Conservation (phyloP, 2,797 vertebrate species). For the Acrossocheilus fasciatus region DNA sequence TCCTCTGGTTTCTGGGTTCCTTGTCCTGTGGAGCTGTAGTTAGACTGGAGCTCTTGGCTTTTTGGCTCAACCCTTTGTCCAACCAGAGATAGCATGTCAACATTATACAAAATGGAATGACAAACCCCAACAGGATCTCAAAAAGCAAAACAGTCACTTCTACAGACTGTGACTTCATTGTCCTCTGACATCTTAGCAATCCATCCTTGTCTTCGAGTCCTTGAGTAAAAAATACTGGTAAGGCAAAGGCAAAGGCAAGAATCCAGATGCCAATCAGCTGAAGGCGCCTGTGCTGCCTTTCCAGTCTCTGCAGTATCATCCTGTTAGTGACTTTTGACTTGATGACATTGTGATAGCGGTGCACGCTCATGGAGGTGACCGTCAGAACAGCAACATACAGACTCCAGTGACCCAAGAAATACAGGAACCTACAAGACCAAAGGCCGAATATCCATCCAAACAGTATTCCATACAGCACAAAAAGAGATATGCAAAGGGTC, state of each 20-base stretch:
- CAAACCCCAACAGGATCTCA: constrained; percentile 56
- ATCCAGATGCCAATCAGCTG: constrained; percentile 53
- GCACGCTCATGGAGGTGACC: constrained; percentile 57
- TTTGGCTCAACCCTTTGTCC: constrained; percentile 41
- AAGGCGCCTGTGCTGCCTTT: neutral
- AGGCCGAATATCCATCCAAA: constrained; percentile 35
- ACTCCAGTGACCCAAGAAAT: constrained; percentile 46
- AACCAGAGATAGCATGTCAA: constrained; percentile 59
- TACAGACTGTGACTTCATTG: neutral
- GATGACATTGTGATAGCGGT: constrained; percentile 46
- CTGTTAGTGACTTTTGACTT: constrained; percentile 42
- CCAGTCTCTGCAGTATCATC: constrained; percentile 39
- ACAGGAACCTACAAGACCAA: constrained; percentile 41
- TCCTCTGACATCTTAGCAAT: constrained; percentile 38
- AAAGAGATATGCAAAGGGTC: constrained; percentile 46
- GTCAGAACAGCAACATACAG: constrained; percentile 57
- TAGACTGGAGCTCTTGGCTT: neutral
- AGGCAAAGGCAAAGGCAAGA: constrained; percentile 38
- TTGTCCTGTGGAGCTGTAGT: neutral
- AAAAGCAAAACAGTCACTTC: constrained; percentile 54
- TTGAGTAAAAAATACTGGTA: constrained; percentile 30
- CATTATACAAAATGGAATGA: constrained; percentile 58
- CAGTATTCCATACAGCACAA: constrained; percentile 41
- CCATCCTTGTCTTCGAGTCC: constrained; percentile 17
- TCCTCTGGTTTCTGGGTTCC: neutral